phyloP scores from a whole-genome alignment of 2,888 invertebrate species.

The Apotomis capreana region DNA sequence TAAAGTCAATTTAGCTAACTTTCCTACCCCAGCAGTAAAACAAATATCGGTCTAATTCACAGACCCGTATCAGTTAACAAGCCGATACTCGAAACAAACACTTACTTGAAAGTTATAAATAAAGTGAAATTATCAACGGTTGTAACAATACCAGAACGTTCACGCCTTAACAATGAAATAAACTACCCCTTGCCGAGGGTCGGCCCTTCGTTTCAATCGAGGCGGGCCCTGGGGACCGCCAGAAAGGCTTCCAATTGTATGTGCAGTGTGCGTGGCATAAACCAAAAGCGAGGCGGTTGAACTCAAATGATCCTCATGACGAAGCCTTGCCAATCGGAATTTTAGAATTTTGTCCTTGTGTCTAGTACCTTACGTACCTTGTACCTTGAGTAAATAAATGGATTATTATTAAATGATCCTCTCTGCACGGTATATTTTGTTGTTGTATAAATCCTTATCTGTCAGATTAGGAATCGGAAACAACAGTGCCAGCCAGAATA shows the following conservation, averaged over 20 bases:
- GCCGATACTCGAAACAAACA: not conserved
- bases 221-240: conserved; percentile 42
- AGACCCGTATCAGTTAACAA: not conserved
- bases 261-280: conserved; percentile 28
- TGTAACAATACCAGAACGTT: conserved; percentile 46
- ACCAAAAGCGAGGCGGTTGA: not conserved
- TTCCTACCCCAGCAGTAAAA: not conserved
- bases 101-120: conserved; percentile 38
- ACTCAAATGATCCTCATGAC: too few relatives aligned
- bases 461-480: too few relatives aligned
- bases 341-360: too few relatives aligned
- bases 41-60: conserved; percentile 3
- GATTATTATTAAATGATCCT: too few relatives aligned
- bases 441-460: too few relatives aligned
- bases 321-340: too few relatives aligned
- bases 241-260: conserved; percentile 41
- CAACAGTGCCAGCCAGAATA: too few relatives aligned
- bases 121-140: conserved; percentile 41
- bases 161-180: conserved; percentile 57
- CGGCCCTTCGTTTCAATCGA: conserved; percentile 55
- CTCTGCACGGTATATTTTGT: too few relatives aligned
- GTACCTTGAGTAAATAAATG: too few relatives aligned
- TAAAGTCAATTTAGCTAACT: not conserved
- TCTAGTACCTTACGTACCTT: too few relatives aligned
- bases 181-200: conserved; percentile 51